Evolutionary conservation across 2,113 vertebrate genomes (phyloP), one percentile per base, ranked within the genome.

Genomic region (Gopherus evgoodei): DNA sequence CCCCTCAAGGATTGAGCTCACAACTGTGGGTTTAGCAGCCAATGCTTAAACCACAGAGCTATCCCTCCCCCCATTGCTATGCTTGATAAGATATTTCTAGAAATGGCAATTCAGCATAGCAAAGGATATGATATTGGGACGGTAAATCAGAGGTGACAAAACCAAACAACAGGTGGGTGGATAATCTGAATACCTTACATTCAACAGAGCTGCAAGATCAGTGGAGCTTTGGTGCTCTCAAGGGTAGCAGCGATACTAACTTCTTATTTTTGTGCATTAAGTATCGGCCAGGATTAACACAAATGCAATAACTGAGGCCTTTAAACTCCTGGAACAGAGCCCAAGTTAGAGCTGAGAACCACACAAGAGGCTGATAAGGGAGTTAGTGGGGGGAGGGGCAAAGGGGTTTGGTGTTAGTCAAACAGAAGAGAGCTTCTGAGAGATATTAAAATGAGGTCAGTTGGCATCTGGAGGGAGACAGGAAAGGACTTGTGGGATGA

Each of bases 21-120:
- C 13, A 50, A 50, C 50, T 14, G 13, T 50, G 50, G 50, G 4
- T 50, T 50, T 50, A 50, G 50, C 13, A 50, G 50, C 50, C 50
- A 50, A 50, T 50, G 50, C 13, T 14, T 14, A 50, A 50, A 50
- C 50, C 50, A 50, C 50, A 16, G 50, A 50, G 14, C 50, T 50
- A 14, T 50, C 50, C 50, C 50, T 50, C 13, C 50, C 14, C 50
- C 50, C 50, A 50, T 93, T 93, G 86, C 86, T 95, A 85, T 96
- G 89, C 92, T 88, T 85, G 89, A 93, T 57, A 65, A 95, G 89
- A 86, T 95, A 96, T 96, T 96, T 97, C 82, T 92, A 95, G 93
- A 96, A 94, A 96, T 82, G 93, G 95, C 89, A 96, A 87, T 91
- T 92, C 87, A 90, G 84, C 2, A 0, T 92, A 92, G 89, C 86